Evolutionary conservation across 2,113 vertebrate species (phyloP).

Genomic region (Phrynosoma platyrhinos): DNA sequence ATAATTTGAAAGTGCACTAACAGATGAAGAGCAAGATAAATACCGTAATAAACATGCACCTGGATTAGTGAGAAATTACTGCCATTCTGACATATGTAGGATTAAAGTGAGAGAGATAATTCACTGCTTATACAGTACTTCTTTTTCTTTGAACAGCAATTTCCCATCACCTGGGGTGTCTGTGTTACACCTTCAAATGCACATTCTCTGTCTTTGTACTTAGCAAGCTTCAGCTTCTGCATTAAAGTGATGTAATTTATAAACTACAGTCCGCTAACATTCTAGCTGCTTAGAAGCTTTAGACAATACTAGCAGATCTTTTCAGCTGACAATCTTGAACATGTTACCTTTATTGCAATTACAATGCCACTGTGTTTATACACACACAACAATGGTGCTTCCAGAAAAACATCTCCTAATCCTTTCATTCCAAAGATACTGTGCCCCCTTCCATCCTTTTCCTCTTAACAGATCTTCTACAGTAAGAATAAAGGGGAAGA

Average conservation of each 20-base stretch:
- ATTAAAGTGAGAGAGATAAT: not conserved
- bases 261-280: not conserved
- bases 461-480: not conserved
- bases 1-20: not conserved
- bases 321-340: not conserved
- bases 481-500: not conserved
- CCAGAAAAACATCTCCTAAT: not conserved
- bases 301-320: not conserved
- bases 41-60: conserved; percentile 11
- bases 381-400: not conserved
- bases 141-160: conserved; percentile 5
- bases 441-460: not conserved
- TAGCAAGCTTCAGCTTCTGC: not conserved
- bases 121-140: not conserved
- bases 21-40: not conserved
- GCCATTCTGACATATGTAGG: not conserved
- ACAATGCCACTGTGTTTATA: not conserved
- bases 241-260: not conserved
- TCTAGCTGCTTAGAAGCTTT: not conserved
- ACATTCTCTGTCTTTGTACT: not conserved
- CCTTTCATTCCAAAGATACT: not conserved
- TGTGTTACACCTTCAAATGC: conserved; percentile 1
- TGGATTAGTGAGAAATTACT: conserved; percentile 18
- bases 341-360: not conserved
- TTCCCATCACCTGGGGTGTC: not conserved